A percentile compares a stretch with the other conserved stretches of the same genome.
These are phyloP conservation scores for Trichomalopsis sarcophagae DNA, from an alignment of 1,140 invertebrate genomes.

Conservation along the genomic window DNA sequence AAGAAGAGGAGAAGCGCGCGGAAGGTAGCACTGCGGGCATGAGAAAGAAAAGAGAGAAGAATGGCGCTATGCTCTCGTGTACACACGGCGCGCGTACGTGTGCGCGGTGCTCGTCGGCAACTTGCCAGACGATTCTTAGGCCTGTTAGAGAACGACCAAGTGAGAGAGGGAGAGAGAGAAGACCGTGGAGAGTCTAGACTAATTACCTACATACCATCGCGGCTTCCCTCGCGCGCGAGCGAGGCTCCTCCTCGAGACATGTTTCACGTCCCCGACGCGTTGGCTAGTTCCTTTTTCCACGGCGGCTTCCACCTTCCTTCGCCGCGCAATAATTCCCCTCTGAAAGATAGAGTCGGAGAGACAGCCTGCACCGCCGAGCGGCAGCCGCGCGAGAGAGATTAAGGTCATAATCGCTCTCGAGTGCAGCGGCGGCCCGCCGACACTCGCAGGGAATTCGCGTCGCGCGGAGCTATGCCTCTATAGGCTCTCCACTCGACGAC, in stretches of 20 bases:
- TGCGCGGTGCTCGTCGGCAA: slow-evolving; percentile 53
- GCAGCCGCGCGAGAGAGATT: slow-evolving; percentile 40
- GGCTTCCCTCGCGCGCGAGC: slow-evolving; percentile 16
- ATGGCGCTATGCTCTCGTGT: slow-evolving; percentile 12
- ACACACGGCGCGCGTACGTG: slow-evolving; percentile 41
- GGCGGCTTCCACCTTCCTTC: slow-evolving; percentile 49
- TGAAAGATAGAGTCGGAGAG: slow-evolving; percentile 3
- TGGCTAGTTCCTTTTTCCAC: slow-evolving; percentile 52
- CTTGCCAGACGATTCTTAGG: slow-evolving; percentile 58
- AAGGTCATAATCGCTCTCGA: slow-evolving; percentile 55
- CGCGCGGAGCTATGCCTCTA: neutral
- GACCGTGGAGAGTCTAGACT: slow-evolving; percentile 60
- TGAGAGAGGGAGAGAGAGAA: slow-evolving; percentile 7
- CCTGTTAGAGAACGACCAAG: slow-evolving; percentile 37
- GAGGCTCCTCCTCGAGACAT: slow-evolving; percentile 46
- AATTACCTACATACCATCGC: slow-evolving; percentile 64
- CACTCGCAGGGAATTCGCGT: neutral
- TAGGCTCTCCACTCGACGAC: too few species aligned
- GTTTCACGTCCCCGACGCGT: slow-evolving; percentile 52
- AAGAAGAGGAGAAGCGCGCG: slow-evolving; percentile 9
- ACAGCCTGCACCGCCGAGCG: slow-evolving; percentile 17
- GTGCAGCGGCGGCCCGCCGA: neutral
- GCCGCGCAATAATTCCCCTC: slow-evolving; percentile 51
- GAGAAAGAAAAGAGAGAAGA: slow-evolving; percentile 40
- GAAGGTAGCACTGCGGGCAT: slow-evolving; percentile 10